These are phyloP conservation scores for Malacosoma neustria DNA, from an alignment of 2,888 invertebrate genomes.

Conservation along the genomic window DNA sequence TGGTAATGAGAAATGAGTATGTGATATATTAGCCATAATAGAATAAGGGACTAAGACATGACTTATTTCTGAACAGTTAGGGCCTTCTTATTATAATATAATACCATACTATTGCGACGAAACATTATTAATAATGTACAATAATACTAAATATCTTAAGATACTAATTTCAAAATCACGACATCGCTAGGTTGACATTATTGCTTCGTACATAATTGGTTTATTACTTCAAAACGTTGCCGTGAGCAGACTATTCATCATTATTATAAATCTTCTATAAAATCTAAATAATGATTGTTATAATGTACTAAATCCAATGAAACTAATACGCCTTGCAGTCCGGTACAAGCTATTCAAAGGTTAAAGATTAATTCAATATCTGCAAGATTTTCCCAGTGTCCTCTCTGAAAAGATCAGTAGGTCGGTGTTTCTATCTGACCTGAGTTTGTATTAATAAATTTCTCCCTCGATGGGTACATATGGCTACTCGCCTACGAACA, in stretches of 20 bases:
- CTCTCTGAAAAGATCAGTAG: slow-evolving; percentile 53
- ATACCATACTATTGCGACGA: too few relatives aligned
- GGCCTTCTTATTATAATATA: too few relatives aligned
- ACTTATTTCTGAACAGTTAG: too few relatives aligned
- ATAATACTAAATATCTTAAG: too few relatives aligned
- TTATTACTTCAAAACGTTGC: slow-evolving; percentile 10
- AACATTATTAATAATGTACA: too few relatives aligned
- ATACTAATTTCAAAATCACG: too few relatives aligned
- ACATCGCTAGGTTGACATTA: too few relatives aligned
- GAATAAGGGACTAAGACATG: too few relatives aligned
- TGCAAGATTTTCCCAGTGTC: slow-evolving; percentile 21
- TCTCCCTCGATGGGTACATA: slow-evolving; percentile 38
- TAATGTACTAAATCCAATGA: background rate
- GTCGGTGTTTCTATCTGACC: slow-evolving; percentile 42
- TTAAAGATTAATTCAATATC: slow-evolving; percentile 1
- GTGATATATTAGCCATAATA: too few relatives aligned
- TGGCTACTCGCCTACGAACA: too few relatives aligned
- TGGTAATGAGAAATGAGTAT: too few relatives aligned
- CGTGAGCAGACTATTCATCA: background rate
- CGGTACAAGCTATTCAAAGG: background rate
- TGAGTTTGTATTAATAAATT: slow-evolving; percentile 62
- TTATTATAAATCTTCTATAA: background rate
- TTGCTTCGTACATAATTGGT: too few relatives aligned
- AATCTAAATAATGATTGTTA: background rate
- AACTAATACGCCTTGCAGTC: background rate